A percentile compares a stretch with the other conserved stretches of the same genome.
Evolutionary conservation across 2,113 vertebrate species (phyloP).

Genomic region (Cathartes aura): DNA sequence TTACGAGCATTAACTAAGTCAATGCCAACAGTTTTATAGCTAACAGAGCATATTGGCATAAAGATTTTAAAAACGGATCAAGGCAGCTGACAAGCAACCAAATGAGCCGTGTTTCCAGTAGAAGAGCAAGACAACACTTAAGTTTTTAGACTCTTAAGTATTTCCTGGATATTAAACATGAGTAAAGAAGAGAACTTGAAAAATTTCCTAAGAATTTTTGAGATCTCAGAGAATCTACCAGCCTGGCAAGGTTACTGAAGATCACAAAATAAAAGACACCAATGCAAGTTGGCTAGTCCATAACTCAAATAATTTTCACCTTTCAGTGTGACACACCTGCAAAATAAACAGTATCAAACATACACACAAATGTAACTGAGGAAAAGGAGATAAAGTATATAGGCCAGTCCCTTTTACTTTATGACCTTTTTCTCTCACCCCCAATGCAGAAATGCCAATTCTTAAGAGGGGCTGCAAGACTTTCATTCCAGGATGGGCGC

Average conservation of each 20-base stretch:
- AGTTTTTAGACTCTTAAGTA: not conserved
- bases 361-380: rapidly evolving
- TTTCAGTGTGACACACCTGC: not conserved
- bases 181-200: not conserved
- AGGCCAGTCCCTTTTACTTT: not conserved
- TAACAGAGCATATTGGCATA: not conserved
- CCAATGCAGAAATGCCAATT: not conserved
- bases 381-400: not conserved
- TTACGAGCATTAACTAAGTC: not conserved
- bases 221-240: not conserved
- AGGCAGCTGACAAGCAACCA: not conserved
- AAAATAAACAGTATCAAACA: not conserved
- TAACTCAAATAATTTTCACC: not conserved
- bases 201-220: not conserved
- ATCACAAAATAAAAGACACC: not conserved
- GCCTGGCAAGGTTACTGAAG: not conserved
- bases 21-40: not conserved
- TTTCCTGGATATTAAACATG: not conserved
- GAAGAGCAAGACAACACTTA: not conserved
- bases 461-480: not conserved
- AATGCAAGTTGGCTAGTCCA: not conserved
- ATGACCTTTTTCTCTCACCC: not conserved
- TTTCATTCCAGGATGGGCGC: not conserved
- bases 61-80: not conserved
- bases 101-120: not conserved